Evolutionary conservation across 2,888 invertebrate species (phyloP).

Genomic region (Rotaria macrura): DNA sequence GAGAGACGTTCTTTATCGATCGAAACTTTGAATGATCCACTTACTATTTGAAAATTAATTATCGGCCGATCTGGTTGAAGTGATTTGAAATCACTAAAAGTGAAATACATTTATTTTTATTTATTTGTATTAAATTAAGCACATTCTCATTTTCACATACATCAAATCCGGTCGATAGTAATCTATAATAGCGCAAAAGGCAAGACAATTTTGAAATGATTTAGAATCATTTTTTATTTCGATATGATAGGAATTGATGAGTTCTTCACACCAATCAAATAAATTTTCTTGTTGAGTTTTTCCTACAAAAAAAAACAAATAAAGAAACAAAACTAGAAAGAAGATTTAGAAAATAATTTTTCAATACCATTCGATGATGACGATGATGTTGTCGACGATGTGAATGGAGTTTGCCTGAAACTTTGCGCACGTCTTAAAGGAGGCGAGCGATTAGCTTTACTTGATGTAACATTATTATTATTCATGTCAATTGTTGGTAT

Average conservation of each 20-base stretch:
- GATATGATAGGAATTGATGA: not conserved
- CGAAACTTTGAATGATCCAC: not conserved
- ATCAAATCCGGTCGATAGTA: constrained; percentile 21
- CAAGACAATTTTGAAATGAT: constrained; percentile 9
- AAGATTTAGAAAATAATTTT: not conserved
- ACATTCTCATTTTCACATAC: not conserved
- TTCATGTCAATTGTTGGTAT: not conserved
- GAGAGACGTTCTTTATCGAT: not conserved
- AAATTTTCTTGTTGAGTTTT: not conserved
- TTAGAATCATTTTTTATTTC: not conserved
- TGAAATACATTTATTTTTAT: not conserved
- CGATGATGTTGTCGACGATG: not conserved
- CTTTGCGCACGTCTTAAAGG: not conserved
- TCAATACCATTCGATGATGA: not conserved
- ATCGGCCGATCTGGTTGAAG: not conserved
- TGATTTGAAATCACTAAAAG: constrained; percentile 22
- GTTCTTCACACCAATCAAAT: not conserved
- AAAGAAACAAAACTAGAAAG: too few species aligned
- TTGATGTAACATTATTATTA: not conserved
- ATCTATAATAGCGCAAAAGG: constrained; percentile 20
- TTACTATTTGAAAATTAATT: constrained; percentile 21
- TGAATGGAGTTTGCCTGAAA: not conserved
- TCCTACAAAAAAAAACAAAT: too few species aligned
- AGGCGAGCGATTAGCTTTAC: not conserved
- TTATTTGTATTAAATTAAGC: too few species aligned